Evolutionary conservation across 2,888 invertebrate species (phyloP), one percentile per base, ranked within the genome.

Genomic region (Volucella bombylans): DNA sequence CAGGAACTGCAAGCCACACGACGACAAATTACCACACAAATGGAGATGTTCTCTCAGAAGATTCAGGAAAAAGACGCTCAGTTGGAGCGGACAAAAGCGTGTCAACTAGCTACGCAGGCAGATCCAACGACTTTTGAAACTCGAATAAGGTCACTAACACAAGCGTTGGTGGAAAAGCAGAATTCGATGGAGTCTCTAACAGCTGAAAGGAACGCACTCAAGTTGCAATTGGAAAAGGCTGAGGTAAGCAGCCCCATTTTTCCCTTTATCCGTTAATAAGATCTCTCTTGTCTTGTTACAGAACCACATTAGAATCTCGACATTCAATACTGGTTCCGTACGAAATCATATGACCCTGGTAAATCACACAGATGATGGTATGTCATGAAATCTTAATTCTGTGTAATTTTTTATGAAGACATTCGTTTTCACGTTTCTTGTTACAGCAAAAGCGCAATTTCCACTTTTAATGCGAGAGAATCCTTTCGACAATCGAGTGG

Each of bases 141-240:
- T 2, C 91, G 93, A 57, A 91, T 95, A 10, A 93, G 94, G 59
- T 92, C 93, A 1, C 92, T 98, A 14, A 97, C 97, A 0, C 95
- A 97, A 89, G 96, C 95, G 55, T 92, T 98, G 45, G 96, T 98
- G 73, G 94, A 95, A 89, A 97, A 96, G 89, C 98, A 98, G 91
- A 95, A 95, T 54, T 94, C 95, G 87, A 92, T 98, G n/a, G 98
- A 98, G 90, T 93, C 94, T 18, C 92, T 97, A 52, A 94, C 96
- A 71, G 95, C 96, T 0, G 97, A 98, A 89, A 95, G 96, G 89
- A 97, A 97, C 92, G 96, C 97, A 18, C 92, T 98, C 65, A 93
- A 94, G 87, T 93, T 98, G 88, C 97, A 97, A 89, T 91, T 97
- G 88, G 97, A 98, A 90, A 95, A 96, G 89, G 90, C 95, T 68